Conservation (phyloP, 2,888 invertebrate species). For the Phragmatobia fuliginosa region DNA sequence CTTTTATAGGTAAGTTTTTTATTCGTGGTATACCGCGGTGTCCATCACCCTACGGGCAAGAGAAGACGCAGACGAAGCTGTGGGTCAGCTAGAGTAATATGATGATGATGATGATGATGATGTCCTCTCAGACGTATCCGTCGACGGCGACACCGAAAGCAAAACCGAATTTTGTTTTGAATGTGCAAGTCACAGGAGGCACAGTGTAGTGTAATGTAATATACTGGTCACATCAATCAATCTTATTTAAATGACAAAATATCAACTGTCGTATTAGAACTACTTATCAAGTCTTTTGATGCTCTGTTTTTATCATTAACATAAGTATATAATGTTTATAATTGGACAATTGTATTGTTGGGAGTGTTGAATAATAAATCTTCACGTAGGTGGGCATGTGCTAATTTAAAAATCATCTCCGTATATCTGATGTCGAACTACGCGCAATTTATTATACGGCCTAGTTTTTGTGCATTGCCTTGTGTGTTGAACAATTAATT, state of each 20-base stretch:
- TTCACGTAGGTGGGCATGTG: slow-evolving; percentile 20
- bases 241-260: neutral
- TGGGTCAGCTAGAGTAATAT: too few species aligned
- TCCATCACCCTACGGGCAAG: too few species aligned
- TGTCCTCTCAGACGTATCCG: too few species aligned
- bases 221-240: neutral
- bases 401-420: slow-evolving; percentile 21
- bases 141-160: too few species aligned
- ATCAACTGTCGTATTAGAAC: neutral
- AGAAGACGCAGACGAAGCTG: too few species aligned
- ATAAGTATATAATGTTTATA: neutral
- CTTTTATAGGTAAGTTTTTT: too few species aligned
- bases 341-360: slow-evolving; percentile 6
- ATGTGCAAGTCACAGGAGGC: too few species aligned
- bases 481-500: neutral
- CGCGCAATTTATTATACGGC: neutral
- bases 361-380: neutral
- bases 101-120: too few species aligned
- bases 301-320: neutral
- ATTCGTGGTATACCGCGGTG: too few species aligned
- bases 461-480: neutral
- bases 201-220: too few species aligned
- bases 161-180: too few species aligned
- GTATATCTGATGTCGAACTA: neutral
- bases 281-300: neutral